These are phyloP conservation scores for Chionodraco myersi DNA, from an alignment of 2,113 vertebrate genomes.

Conservation along the genomic window DNA sequence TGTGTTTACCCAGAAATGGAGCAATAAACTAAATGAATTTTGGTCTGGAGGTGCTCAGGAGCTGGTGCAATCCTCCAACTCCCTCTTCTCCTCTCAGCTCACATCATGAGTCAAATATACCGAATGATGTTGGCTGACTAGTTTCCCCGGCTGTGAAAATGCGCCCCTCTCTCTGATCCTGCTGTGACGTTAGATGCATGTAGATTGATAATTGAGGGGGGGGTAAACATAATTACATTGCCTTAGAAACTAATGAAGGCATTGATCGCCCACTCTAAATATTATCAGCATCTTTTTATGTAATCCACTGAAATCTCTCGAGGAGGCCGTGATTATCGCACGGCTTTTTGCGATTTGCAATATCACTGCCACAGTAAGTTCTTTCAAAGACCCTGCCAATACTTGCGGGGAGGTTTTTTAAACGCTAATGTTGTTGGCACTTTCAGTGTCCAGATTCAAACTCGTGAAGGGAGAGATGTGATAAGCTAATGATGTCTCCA, in stretches of 20 bases:
- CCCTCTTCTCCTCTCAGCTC: constrained; percentile 19
- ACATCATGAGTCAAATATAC: constrained; percentile 33
- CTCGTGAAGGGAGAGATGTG: constrained; percentile 63
- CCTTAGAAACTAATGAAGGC: constrained; percentile 68
- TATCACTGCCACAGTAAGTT: constrained; percentile 21
- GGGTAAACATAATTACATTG: constrained; percentile 68
- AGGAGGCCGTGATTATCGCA: constrained; percentile 34
- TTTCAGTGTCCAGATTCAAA: constrained; percentile 72
- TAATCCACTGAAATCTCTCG: constrained; percentile 29
- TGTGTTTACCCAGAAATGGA: background rate
- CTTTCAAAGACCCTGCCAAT: constrained; percentile 38
- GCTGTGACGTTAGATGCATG: constrained; percentile 50
- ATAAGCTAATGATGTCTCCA: constrained; percentile 80
- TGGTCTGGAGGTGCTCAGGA: constrained; percentile 8
- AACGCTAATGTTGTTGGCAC: constrained; percentile 60
- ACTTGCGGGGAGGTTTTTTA: constrained; percentile 43
- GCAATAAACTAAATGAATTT: constrained; percentile 17
- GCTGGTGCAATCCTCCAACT: constrained; percentile 29
- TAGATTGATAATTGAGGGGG: constrained; percentile 63
- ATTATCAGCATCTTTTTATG: constrained; percentile 63
- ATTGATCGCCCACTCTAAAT: constrained; percentile 69
- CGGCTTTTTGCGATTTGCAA: constrained; percentile 8
- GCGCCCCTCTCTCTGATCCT: constrained; percentile 10
- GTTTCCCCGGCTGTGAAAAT: constrained; percentile 43
- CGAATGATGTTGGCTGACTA: constrained; percentile 19